Evolutionary conservation across 2,113 vertebrate genomes (phyloP), one percentile per base, ranked within the genome.

Genomic region (Semicossyphus pulcher): DNA sequence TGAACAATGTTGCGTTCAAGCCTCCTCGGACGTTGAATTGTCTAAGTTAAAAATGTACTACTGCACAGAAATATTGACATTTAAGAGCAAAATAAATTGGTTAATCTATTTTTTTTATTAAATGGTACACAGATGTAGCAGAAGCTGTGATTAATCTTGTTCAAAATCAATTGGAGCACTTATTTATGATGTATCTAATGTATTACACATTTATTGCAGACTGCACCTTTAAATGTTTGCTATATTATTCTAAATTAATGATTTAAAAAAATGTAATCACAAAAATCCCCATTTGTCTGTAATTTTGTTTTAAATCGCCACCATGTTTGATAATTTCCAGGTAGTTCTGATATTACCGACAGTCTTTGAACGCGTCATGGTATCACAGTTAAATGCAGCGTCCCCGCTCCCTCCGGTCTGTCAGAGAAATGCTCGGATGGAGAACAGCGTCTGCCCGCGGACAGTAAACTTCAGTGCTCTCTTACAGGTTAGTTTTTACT

Each of bases 401-500:
- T 0, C 47, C 6, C 20, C 0, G 34, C 45, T 51, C 14, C 16
- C 53, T 39, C 9, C 20, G 20, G 21, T 34, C 28, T 37, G 75
- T 59, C 37, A 31, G 20, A 44, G 1, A 14, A 29, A 23, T 15
- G 25, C 1, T 76, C 60, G 2, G 69, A 70, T 56, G 78, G 23
- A 63, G 62, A 81, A 7, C 39, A 5, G 67, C 62, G 20, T 41
- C 59, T 20, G 66, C 1, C 70, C 1, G 52, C 39, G 0, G 20
- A 4, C 34, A 41, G 29, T 39, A 5, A 57, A 47, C 76, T 42
- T 48, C 73, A 36, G 15, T 0, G 14, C 5, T 37, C 26, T 20
- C 3, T 28, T 1, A 15, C 34, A 83, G 78, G 84, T 89, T 1
- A 49, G 82, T 71, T 3, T 8, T n/a, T 18, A 44, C 41, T 8